Evolutionary conservation across 2,113 vertebrate genomes (phyloP), one percentile per base, ranked within the genome.

Genomic region (Craseonycteris thonglongyai): DNA sequence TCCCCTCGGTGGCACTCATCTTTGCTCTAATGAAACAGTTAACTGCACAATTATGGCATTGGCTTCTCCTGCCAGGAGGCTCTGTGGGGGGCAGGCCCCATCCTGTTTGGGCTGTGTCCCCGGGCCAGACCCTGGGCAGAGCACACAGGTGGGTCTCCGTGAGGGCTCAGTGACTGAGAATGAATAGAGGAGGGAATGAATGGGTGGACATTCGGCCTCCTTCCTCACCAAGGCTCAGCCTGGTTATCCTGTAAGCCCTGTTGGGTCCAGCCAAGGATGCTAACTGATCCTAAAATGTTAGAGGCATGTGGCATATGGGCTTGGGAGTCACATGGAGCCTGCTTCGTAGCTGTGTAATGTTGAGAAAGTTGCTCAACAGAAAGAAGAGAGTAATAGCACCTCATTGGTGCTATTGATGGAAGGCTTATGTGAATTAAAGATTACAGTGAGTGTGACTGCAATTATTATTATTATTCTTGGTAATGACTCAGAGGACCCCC

Each of bases 401-500:
- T 91, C 72, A 33, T 0, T 6, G 21, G 66, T 40, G 82, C 82
- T 47, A 9, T 38, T 82, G 76, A 47, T 18, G 51, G 18, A n/a
- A 49, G 72, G 88, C 69, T 69, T 26, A 30, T 13, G 68, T 12
- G 76, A 86, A 68, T 59, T 38, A 75, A 58, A 79, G 91, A 58
- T 85, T 19, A 63, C 81, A 68, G 13, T 24, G 38, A 65, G 21
- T 6, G 21, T 38, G 74, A 86, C 18, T 79, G 83, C 49, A 49
- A 65, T 84, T 71, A 90, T 66, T 82, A 61, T 75, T 75, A 38
- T 82, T 65, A 38, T 45, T 65, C 65, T 63, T 93, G 75, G 90
- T 58, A 38, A 94, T 93, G 93, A 96, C 69, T 97, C 96, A 94
- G 75, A 94, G 59, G 3, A 19, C 79, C 91, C 90, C 42, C 96